Conservation (phyloP, 2,113 vertebrate genomes). For the Pygoscelis antarcticus region DNA sequence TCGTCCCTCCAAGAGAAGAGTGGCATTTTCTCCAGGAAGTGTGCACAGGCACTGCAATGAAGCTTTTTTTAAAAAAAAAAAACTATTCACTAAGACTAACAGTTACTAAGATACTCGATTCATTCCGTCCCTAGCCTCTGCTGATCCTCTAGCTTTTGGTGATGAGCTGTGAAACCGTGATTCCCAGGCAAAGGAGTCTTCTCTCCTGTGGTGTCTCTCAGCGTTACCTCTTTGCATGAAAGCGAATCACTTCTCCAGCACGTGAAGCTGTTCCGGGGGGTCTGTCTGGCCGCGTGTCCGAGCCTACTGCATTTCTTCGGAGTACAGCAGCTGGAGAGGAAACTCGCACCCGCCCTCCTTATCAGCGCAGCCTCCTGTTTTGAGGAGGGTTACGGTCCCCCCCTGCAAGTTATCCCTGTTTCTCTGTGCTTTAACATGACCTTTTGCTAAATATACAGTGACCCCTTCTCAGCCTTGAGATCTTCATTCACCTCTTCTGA, state of each 20-base stretch:
- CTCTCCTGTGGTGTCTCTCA: neutral
- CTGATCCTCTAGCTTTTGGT: neutral
- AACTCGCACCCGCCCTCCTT: accelerated
- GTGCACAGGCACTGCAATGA: neutral
- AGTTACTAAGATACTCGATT: neutral
- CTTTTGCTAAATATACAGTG: neutral
- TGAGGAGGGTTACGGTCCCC: neutral
- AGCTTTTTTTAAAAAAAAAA: neutral
- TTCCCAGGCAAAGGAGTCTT: neutral
- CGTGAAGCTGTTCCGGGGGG: neutral
- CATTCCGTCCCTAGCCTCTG: neutral
- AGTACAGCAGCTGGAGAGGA: neutral
- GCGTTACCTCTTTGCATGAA: no score
- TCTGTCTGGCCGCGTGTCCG: neutral
- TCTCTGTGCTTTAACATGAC: neutral
- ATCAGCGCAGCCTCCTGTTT: neutral
- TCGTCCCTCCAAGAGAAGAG: neutral
- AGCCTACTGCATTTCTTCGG: neutral
- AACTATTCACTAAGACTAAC: neutral
- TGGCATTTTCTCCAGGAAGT: neutral
- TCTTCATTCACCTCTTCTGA: accelerated
- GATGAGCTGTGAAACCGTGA: neutral
- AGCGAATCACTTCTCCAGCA: neutral
- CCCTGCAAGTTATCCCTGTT: neutral
- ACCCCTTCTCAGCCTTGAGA: neutral